Evolutionary conservation across 2,888 invertebrate species (phyloP).

Genomic region (Hesperia comma): DNA sequence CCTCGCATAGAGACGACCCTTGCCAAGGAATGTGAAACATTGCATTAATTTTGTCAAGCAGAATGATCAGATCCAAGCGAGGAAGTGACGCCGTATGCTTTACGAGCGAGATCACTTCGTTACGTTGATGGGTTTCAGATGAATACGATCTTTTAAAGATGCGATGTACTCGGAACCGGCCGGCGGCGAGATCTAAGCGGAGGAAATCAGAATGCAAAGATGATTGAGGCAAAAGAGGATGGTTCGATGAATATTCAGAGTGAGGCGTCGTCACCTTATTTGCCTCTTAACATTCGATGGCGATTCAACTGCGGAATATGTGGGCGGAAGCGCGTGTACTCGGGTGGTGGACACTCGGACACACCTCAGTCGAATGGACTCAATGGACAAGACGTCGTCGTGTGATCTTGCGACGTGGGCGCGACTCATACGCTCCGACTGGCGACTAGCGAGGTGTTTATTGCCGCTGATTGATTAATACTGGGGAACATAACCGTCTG

Average conservation of each 20-base stretch:
- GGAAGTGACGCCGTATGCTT: constrained; percentile 19
- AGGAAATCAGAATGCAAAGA: constrained; percentile 34
- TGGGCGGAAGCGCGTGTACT: constrained; percentile 46
- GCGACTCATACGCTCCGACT: constrained; percentile 7
- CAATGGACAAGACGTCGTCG: not conserved
- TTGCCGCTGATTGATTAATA: constrained; percentile 17
- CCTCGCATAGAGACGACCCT: constrained; percentile 9
- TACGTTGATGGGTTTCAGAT: constrained; percentile 24
- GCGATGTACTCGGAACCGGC: constrained; percentile 29
- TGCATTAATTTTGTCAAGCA: constrained; percentile 11
- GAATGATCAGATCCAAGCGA: constrained; percentile 6
- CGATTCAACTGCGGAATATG: constrained; percentile 46
- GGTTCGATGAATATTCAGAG: constrained; percentile 36
- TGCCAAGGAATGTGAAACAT: constrained; percentile 19
- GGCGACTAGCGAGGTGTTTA: constrained; percentile 9
- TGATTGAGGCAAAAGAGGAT: constrained; percentile 32
- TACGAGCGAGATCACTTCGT: constrained; percentile 20
- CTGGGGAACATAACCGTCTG: not conserved
- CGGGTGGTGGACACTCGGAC: constrained; percentile 40
- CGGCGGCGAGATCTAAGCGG: constrained; percentile 31
- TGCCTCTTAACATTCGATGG: constrained; percentile 36
- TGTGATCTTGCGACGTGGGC: constrained; percentile 13
- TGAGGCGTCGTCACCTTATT: constrained; percentile 35
- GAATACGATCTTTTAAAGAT: constrained; percentile 35
- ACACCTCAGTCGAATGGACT: constrained; percentile 47